These are phyloP conservation scores for Dendrolimus pini DNA, from an alignment of 2,888 invertebrate genomes.

Conservation along the genomic window DNA sequence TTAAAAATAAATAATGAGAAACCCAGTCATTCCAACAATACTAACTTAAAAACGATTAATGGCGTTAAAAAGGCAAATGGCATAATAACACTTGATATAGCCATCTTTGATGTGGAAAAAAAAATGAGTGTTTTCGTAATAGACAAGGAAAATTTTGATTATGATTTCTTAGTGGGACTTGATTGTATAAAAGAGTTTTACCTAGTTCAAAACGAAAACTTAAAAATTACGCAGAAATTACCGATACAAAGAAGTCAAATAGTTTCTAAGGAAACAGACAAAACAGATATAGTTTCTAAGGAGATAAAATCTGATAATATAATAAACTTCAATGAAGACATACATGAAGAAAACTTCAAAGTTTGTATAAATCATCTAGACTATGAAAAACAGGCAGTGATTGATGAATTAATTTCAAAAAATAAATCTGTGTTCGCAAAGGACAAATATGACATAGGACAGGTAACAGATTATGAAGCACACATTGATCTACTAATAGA, in stretches of 20 bases:
- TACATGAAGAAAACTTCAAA: conserved; percentile 11
- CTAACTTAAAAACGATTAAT: conserved; percentile 7
- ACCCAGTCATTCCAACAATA: background rate
- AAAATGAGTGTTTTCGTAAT: conserved; percentile 5
- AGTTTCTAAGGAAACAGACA: conserved; percentile 2
- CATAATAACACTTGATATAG: conserved; percentile 1
- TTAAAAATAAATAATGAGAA: conserved; percentile 2
- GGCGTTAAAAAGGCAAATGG: no score
- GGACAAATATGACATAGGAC: conserved; percentile 12
- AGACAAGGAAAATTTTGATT: conserved; percentile 5
- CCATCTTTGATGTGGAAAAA: conserved; percentile 4
- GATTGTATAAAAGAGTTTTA: conserved; percentile 10
- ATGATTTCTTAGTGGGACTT: conserved; percentile 12
- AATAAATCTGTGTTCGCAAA: conserved; percentile 13
- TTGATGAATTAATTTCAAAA: conserved; percentile 9
- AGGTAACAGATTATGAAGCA: conserved; percentile 12
- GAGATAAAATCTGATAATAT: conserved; percentile 2
- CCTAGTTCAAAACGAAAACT: conserved; percentile 2
- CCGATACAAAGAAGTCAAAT: conserved; percentile 3
- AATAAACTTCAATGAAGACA: conserved; percentile 16
- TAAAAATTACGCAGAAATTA: conserved; percentile 10
- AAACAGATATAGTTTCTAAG: conserved; percentile 1
- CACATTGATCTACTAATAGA: conserved; percentile 8
- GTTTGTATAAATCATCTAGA: conserved; percentile 11
- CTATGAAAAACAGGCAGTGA: conserved; percentile 9